These are phyloP conservation scores for Thalpophila matura DNA, from an alignment of 2,888 invertebrate species.

Conservation along the genomic window DNA sequence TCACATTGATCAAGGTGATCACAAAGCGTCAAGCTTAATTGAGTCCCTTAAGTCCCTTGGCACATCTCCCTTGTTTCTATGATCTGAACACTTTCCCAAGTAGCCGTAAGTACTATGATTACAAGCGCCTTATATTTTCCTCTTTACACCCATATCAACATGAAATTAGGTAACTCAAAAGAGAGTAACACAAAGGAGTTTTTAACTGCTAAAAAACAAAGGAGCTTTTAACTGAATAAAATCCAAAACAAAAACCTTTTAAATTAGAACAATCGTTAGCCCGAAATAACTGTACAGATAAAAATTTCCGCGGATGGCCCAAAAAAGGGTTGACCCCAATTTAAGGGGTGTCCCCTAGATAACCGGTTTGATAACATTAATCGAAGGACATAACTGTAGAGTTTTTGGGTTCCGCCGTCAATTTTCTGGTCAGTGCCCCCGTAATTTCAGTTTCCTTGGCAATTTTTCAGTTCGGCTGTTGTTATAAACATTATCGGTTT, in stretches of 20 bases:
- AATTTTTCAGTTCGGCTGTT: conserved; percentile 84
- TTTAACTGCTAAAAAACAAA: no score
- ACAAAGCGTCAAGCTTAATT: no score
- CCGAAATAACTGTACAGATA: conserved; percentile 67
- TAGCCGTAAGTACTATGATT: no score
- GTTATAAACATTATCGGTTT: conserved; percentile 75
- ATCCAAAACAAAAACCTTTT: conserved; percentile 54
- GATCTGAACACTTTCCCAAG: no score
- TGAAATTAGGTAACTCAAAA: not conserved
- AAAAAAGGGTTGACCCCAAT: conserved; percentile 80
- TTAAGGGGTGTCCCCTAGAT: conserved; percentile 81
- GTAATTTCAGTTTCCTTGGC: conserved; percentile 84
- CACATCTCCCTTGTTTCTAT: no score
- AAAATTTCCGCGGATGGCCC: conserved; percentile 64
- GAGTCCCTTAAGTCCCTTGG: no score
- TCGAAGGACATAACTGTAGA: conserved; percentile 82
- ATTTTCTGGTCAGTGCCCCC: conserved; percentile 88
- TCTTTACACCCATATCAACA: not conserved
- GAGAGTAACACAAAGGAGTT: conserved; percentile 7
- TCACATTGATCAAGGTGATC: no score
- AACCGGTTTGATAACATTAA: conserved; percentile 88
- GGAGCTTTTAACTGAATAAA: conserved; percentile 31
- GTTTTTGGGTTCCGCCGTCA: conserved; percentile 74
- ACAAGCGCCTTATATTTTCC: no score
- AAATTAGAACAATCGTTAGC: conserved; percentile 59